Evolutionary conservation across 2,888 invertebrate genomes (phyloP).

Genomic region (Cataglyphis cursor): DNA sequence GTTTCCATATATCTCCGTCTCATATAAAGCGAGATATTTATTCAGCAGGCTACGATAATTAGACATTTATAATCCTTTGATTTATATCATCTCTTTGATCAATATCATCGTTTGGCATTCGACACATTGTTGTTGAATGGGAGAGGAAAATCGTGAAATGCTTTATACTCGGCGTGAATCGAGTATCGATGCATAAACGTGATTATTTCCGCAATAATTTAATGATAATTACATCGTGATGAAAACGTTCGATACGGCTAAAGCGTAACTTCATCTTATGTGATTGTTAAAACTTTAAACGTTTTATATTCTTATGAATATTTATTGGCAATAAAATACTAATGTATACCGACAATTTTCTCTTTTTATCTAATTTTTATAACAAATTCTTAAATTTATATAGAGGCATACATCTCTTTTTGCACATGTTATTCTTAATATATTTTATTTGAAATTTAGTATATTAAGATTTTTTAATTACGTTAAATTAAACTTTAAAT

Average conservation of each 20-base stretch:
- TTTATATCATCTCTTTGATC: conserved; percentile 39
- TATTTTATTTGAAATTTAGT: background rate
- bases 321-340: conserved; percentile 32
- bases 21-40: conserved; percentile 20
- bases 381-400: background rate
- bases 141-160: conserved; percentile 29
- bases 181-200: conserved; percentile 25
- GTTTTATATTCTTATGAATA: conserved; percentile 19
- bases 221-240: conserved; percentile 31
- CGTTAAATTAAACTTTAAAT: background rate
- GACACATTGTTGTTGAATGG: conserved; percentile 23
- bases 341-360: background rate
- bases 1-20: conserved; percentile 5
- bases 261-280: background rate
- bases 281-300: conserved; percentile 20
- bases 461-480: background rate
- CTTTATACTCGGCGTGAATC: conserved; percentile 16
- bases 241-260: conserved; percentile 15
- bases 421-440: background rate
- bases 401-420: background rate
- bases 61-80: conserved; percentile 31
- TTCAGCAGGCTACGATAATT: conserved; percentile 13
- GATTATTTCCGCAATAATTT: conserved; percentile 38
- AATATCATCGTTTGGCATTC: conserved; percentile 23
- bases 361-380: background rate